Base-by-base conservation (phyloP, 2,113 vertebrate genomes). In the Aptenodytes patagonicus region DNA sequence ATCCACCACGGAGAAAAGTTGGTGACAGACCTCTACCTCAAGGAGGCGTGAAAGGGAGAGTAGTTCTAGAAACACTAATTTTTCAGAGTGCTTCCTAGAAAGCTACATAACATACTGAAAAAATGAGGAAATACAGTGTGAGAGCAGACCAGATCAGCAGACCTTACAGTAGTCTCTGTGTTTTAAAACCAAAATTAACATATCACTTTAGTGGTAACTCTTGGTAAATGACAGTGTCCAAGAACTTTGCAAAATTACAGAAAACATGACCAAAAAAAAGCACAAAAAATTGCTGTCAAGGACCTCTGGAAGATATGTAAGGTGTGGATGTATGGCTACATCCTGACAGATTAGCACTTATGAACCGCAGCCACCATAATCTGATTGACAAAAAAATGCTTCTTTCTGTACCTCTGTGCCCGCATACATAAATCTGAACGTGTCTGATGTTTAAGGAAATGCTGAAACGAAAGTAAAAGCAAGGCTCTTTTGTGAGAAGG, bases 351-450 rank as follows among this genome's bases (percentile, higher is more conserved):
- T 38, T 1, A 44, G 20, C 24, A 71, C 3, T 82, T 68, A 68
- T 0, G 31, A 80, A 88, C 21, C 36, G 20, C 22, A 85, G 75
- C 54, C 44, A 79, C 18, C 12, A n/a, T 22, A n/a, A 40, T n/a
- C 12, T 16, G 24, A 80, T 2, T 38, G 20, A 49, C 19, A 65
- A 68, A 78, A 83, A 78, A 78, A 19, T 7, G 8, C 20, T 65
- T 80, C 13, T 62, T 90, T 90, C 44, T 80, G 12, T 44, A 64
- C 3, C 46, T 77, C 3, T 57, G 32, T 47, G 22, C 22, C 79
- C 0, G 0, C 0, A 0, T 13, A 76, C 1, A 19, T 26, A 80
- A 54, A 85, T 22, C 12, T 61, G 44, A 87, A 68, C 4, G 11
- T 17, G 17, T 36, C 29, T 76, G 13, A 64, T 7, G 12, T 64